Base-by-base conservation (phyloP, 2,797 vertebrate genomes). In the Numenius phaeopus region DNA sequence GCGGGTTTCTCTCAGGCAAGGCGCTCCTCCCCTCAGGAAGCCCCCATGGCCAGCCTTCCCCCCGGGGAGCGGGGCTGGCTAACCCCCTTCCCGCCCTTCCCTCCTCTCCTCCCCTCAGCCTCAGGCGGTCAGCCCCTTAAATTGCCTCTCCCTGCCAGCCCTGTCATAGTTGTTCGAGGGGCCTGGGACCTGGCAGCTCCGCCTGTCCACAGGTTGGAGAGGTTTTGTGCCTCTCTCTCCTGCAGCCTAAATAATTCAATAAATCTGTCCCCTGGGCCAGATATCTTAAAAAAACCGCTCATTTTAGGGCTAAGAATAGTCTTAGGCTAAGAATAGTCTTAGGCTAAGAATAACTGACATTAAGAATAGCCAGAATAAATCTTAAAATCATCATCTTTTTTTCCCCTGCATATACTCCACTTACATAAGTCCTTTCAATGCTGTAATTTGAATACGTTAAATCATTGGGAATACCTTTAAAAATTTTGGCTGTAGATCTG, bases 261-360 rank as follows among this genome's bases (percentile, higher is more conserved):
- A 55, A 52, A 86, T 76, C 5, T 15, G 82, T 89, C 73, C 66
- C 83, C 46, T 59, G 73, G 66, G 70, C 37, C 54, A 85, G 7
- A 77, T 83, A 81, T 44, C n/a, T 89, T 76, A 27, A 71, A 91
- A 90, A 81, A 14, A 20, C 6, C 7, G 27, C 14, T 79, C 17
- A 42, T 69, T 90, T 94, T 79, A 75, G 27, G 67, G 24, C 61
- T 88, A 91, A 93, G 87, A 89, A 84, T 82, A 90, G 37, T 40
- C 64, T 69, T 81, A 64, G n/a, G 15, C 92, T 85, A 92, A 73
- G 61, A 95, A 90, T 87, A 92, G 26, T 23, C 70, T 78, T 69
- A 47, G 19, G 37, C 87, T 89, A 84, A 90, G 88, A 94, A 90
- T 87, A 95, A 61, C 50, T 75, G 71, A 72, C 16, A 24, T 54